Base-by-base conservation (phyloP, 2,797 vertebrate species). In the Menidia menidia region DNA sequence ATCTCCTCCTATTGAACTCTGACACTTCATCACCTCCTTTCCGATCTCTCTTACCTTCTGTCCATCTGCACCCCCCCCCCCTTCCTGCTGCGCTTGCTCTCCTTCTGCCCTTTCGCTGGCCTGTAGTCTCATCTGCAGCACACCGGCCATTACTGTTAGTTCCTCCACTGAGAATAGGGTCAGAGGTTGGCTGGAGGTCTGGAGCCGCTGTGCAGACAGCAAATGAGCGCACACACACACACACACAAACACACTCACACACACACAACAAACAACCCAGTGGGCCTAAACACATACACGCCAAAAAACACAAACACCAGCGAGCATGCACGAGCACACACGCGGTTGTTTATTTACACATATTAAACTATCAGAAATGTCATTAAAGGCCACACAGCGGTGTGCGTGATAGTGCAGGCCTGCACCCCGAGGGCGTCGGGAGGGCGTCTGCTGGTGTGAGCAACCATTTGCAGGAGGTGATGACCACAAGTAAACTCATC, bases 301-400 rank as follows among this genome's bases (percentile, higher is more conserved):
- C 59, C 65, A 60, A 59, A 25, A 70, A 72, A 72, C 18, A 82
- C 42, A 77, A 25, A 25, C 75, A 77, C 65, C 50, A 25, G 19
- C 14, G 58, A 13, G 41, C 51, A 42, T 14, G 31, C 65, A 79
- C 72, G 19, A 50, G 47, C 66, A 61, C 77, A 60, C 70, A 73
- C 0, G 60, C 78, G 64, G 81, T 60, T 84, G 61, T 86, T 84
- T 89, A 87, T 86, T 78, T 78, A 78, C 81, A 75, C 86, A 80
- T 81, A 87, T 67, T 85, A 78, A 87, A 87, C 77, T 78, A 41
- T 57, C 71, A 88, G 77, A 92, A 94, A 94, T 94, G 93, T 93
- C 94, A 85, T 88, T 93, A 93, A 94, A 94, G 92, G 94, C 93
- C 94, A 94, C 83, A 70, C 90, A 85, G 90, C 73, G 65, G 88